These are phyloP conservation scores for Cybosia mesomella DNA, from an alignment of 2,888 invertebrate genomes.

Conservation along the genomic window DNA sequence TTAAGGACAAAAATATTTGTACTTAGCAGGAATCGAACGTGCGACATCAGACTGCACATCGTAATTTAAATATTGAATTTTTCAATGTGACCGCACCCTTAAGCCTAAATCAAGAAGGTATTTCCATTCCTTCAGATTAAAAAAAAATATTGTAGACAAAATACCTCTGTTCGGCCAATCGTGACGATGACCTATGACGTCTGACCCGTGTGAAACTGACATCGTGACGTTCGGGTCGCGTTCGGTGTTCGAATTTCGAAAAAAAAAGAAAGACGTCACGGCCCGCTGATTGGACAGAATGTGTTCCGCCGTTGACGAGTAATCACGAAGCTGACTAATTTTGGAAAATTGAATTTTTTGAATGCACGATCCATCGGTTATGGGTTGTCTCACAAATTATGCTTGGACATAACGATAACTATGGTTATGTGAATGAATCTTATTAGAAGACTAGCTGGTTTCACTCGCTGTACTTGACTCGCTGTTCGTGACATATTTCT, in stretches of 20 bases:
- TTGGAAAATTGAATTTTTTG: conserved; percentile 51
- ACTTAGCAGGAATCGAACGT: not conserved
- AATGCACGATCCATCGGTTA: conserved; percentile 47
- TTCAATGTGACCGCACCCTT: not conserved
- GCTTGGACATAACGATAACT: conserved; percentile 35
- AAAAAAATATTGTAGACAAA: conserved; percentile 30
- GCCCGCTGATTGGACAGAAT: conserved; percentile 68
- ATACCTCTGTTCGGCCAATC: conserved; percentile 47
- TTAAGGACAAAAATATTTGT: too few relatives aligned
- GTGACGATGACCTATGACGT: conserved; percentile 68
- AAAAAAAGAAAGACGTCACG: conserved; percentile 64
- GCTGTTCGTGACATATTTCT: too few relatives aligned
- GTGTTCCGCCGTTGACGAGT: conserved; percentile 50
- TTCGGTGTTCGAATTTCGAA: conserved; percentile 58
- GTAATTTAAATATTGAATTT: not conserved
- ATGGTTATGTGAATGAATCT: not conserved
- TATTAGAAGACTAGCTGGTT: not conserved
- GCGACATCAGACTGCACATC: not conserved
- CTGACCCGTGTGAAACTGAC: conserved; percentile 81
- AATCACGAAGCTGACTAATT: conserved; percentile 53
- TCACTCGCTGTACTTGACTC: conserved; percentile 20
- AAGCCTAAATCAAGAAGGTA: conserved; percentile 26
- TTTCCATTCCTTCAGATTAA: conserved; percentile 28
- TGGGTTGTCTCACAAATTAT: conserved; percentile 31
- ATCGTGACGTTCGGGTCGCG: conserved; percentile 73